Evolutionary conservation across 2,113 vertebrate genomes (phyloP).

Genomic region (Thryonomys swinderianus): DNA sequence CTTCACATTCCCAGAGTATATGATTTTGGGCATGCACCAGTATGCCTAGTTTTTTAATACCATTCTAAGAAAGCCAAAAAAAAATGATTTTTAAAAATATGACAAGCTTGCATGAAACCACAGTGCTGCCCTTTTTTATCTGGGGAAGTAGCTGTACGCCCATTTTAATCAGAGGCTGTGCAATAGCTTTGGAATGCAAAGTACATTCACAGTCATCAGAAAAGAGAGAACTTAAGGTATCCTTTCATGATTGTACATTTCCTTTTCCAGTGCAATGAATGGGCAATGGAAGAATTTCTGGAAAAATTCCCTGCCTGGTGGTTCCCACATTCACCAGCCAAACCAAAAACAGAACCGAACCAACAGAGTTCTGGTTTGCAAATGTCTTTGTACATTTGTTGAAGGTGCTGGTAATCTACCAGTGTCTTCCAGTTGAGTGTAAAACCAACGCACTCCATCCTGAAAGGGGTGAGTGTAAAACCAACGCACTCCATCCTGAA

Average conservation of each 20-base stretch:
- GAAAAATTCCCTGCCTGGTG: not conserved
- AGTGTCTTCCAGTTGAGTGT: not conserved
- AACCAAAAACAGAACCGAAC: not conserved
- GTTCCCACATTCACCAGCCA: not conserved
- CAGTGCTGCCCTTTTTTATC: not conserved
- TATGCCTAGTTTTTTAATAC: not conserved
- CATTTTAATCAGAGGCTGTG: not conserved
- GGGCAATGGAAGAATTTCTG: not conserved
- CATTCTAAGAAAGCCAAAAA: not conserved
- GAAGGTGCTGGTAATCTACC: not conserved
- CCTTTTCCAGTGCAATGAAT: not conserved
- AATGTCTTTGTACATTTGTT: not conserved
- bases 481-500: not conserved
- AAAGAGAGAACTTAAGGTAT: not conserved
- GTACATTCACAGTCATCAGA: fast-evolving
- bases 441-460: not conserved
- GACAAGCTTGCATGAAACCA: not conserved
- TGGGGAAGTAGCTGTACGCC: fast-evolving
- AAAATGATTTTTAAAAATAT: fast-evolving
- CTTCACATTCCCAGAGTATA: not conserved
- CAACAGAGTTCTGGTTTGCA: not conserved
- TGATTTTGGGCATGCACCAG: not conserved
- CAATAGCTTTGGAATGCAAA: not conserved
- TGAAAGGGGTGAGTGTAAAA: not conserved
- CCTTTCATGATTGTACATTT: not conserved